Evolutionary conservation across 2,797 vertebrate genomes (phyloP).

Genomic region (Botia kubotai): DNA sequence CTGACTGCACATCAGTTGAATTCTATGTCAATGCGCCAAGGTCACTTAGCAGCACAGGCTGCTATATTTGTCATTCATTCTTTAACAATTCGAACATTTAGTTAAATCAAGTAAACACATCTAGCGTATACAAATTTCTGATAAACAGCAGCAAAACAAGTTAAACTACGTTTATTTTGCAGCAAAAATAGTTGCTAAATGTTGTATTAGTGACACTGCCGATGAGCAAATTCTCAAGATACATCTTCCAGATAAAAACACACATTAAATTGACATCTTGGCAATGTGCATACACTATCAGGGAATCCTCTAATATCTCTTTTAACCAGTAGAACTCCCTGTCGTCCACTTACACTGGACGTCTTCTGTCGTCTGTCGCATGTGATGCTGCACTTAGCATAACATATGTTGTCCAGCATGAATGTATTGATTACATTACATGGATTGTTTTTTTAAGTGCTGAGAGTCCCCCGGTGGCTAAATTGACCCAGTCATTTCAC

Average conservation of each 20-base stretch:
- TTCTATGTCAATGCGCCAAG: neutral
- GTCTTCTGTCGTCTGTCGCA: neutral
- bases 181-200: neutral
- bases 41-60: neutral
- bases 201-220: neutral
- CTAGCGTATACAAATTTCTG: neutral
- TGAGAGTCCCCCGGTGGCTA: neutral
- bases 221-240: neutral
- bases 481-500: neutral
- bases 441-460: constrained; percentile 16
- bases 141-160: neutral
- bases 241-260: neutral
- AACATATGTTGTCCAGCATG: constrained; percentile 1
- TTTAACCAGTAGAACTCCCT: neutral
- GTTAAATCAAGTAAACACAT: neutral
- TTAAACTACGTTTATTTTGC: neutral
- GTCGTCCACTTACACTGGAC: constrained; percentile 7
- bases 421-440: constrained; percentile 24
- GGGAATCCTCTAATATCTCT: neutral
- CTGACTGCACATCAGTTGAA: neutral
- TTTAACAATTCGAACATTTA: neutral
- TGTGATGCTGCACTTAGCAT: constrained; percentile 1
- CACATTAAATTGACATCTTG: neutral
- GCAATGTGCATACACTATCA: neutral
- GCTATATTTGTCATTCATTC: neutral